These are phyloP conservation scores for Ericerus pela DNA, from an alignment of 1,140 invertebrate genomes.

Conservation along the genomic window DNA sequence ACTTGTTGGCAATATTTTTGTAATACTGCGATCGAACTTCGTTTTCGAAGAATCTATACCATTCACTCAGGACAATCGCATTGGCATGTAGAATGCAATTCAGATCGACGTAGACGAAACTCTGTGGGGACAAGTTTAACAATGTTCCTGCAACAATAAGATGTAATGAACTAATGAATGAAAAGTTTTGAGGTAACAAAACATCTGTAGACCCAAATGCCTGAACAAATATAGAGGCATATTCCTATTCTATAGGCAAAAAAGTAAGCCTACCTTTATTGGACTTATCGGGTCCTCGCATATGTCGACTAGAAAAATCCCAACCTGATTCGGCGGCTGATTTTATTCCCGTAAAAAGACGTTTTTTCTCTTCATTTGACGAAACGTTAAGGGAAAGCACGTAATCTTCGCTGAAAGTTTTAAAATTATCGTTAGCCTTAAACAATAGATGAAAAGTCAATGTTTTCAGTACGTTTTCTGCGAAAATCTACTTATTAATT, in stretches of 20 bases:
- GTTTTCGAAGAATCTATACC: slow-evolving; percentile 37
- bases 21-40: slow-evolving; percentile 35
- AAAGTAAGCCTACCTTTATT: not conserved
- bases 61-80: slow-evolving; percentile 38
- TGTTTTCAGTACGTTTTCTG: no score
- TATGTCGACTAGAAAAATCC: slow-evolving; percentile 46
- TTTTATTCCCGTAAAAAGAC: slow-evolving; percentile 36
- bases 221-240: no score
- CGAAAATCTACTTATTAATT: no score
- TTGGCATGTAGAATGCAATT: slow-evolving; percentile 64
- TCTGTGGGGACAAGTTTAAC: slow-evolving; percentile 40
- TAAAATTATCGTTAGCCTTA: not conserved
- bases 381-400: slow-evolving; percentile 25
- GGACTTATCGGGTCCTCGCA: not conserved
- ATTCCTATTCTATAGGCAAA: no score
- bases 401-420: slow-evolving; percentile 31
- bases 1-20: slow-evolving; percentile 29
- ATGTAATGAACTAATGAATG: no score
- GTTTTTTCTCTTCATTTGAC: slow-evolving; percentile 27
- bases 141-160: slow-evolving; percentile 34
- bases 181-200: no score
- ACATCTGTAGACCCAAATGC: no score
- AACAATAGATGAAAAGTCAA: no score
- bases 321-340: slow-evolving; percentile 45
- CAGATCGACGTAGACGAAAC: slow-evolving; percentile 69